Conservation (phyloP, 2,888 invertebrate genomes). For the Lapara coniferarum region DNA sequence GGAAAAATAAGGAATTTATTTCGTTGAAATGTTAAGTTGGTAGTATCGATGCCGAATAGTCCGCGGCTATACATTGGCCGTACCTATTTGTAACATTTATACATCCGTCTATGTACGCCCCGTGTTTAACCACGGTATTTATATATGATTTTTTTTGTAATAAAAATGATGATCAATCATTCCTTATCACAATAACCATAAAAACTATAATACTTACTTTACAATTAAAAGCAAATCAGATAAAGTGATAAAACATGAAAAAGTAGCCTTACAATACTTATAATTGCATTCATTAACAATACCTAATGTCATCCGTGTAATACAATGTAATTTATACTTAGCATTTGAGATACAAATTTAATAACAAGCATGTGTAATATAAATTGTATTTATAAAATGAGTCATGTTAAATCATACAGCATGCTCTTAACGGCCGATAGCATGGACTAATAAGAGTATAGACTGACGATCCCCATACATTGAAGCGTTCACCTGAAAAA, state of each 20-base stretch:
- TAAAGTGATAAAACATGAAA: neutral
- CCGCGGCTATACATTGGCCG: too few relatives aligned
- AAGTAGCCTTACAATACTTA: neutral
- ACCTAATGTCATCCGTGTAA: neutral
- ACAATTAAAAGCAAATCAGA: slow-evolving; percentile 6
- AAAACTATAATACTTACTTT: slow-evolving; percentile 12
- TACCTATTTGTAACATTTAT: neutral
- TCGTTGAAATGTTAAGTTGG: too few relatives aligned
- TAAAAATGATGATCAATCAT: neutral
- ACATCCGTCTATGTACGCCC: too few relatives aligned
- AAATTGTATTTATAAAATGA: neutral
- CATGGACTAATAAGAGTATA: too few relatives aligned
- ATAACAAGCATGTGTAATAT: neutral
- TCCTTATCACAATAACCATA: neutral
- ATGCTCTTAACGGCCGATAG: neutral
- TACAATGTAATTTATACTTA: neutral
- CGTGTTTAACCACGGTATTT: too few relatives aligned
- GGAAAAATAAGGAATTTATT: neutral
- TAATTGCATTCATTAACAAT: neutral
- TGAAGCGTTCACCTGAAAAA: too few relatives aligned
- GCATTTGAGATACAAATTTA: neutral
- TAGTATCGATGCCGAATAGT: too few relatives aligned
- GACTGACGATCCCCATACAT: too few relatives aligned
- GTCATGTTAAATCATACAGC: neutral
- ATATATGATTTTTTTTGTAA: neutral